These are phyloP conservation scores for Aurelia sp. DNA, from an alignment of 30 jellyfish, hydroid and myxozoan species.

Conservation along the genomic window DNA sequence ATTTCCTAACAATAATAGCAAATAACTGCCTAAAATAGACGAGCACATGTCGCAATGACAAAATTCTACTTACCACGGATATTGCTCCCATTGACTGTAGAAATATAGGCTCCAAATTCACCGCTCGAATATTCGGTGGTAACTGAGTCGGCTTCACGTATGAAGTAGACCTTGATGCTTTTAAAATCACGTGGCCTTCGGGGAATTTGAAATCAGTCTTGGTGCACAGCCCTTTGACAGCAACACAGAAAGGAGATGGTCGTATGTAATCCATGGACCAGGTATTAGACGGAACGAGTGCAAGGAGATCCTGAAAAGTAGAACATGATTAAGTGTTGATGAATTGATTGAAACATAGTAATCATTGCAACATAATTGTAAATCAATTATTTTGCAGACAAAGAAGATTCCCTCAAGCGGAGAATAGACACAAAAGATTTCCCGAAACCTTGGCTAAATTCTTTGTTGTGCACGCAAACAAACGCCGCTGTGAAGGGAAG, in stretches of 20 bases:
- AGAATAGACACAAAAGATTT: too few relatives aligned
- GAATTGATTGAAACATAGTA: too few relatives aligned
- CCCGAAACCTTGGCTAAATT: too few relatives aligned
- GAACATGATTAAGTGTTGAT: too few relatives aligned
- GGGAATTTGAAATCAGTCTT: slow-evolving; percentile 20
- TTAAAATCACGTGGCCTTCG: slow-evolving; percentile 33
- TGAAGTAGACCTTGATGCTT: slow-evolving; percentile 13
- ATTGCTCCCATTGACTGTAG: slow-evolving; percentile 5
- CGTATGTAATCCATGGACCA: slow-evolving; percentile 77
- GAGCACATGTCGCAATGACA: too few relatives aligned
- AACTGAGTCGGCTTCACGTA: slow-evolving; percentile 17
- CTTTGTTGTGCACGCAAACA: too few relatives aligned
- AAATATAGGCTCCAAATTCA: slow-evolving; percentile 3
- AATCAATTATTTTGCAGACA: too few relatives aligned
- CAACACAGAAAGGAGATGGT: slow-evolving; percentile 75
- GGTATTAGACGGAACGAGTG: slow-evolving; percentile 49
- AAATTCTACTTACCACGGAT: slow-evolving; percentile 5
- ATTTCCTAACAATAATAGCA: too few relatives aligned
- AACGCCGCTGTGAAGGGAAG: too few relatives aligned
- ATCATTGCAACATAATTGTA: too few relatives aligned
- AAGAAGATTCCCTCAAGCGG: too few relatives aligned
- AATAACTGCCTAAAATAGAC: too few relatives aligned
- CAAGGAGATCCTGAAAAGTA: slow-evolving; percentile 67
- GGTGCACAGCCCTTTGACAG: slow-evolving; percentile 16
- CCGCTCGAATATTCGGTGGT: slow-evolving; percentile 48